Evolutionary conservation across 2,113 vertebrate species (phyloP).

Genomic region (Mirza zaza): DNA sequence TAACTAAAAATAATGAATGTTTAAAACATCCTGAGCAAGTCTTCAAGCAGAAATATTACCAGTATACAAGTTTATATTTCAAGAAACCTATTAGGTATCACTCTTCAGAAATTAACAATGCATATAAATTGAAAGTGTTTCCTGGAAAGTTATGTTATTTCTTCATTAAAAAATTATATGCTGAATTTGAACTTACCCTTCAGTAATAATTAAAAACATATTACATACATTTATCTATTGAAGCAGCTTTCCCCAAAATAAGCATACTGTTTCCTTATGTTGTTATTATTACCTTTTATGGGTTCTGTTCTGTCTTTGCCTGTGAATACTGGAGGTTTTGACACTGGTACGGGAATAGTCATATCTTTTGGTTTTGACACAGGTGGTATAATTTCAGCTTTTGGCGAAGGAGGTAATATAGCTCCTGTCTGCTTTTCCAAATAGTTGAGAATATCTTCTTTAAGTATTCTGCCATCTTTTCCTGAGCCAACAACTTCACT

Average conservation of each 20-base stretch:
- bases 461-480: conserved; percentile 96
- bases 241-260: background rate
- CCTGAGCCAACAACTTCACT: conserved; percentile 96
- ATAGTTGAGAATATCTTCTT: conserved; percentile 97
- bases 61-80: background rate
- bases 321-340: conserved; percentile 85
- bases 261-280: fast-evolving
- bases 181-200: background rate
- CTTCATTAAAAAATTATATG: background rate
- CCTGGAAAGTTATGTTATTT: background rate
- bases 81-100: background rate
- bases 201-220: background rate
- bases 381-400: conserved; percentile 89
- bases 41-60: background rate
- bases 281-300: conserved; percentile 89
- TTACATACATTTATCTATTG: background rate
- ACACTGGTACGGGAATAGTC: conserved; percentile 73
- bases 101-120: background rate
- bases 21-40: background rate
- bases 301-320: conserved; percentile 93
- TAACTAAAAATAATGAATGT: background rate
- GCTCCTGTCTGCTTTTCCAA: conserved; percentile 96
- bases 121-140: background rate
- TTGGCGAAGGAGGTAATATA: conserved; percentile 92
- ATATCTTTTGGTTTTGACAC: conserved; percentile 81